A percentile compares a stretch with the other conserved stretches of the same genome.
Evolutionary conservation across 2,888 invertebrate genomes (phyloP).

Genomic region (Philereme transversata): DNA sequence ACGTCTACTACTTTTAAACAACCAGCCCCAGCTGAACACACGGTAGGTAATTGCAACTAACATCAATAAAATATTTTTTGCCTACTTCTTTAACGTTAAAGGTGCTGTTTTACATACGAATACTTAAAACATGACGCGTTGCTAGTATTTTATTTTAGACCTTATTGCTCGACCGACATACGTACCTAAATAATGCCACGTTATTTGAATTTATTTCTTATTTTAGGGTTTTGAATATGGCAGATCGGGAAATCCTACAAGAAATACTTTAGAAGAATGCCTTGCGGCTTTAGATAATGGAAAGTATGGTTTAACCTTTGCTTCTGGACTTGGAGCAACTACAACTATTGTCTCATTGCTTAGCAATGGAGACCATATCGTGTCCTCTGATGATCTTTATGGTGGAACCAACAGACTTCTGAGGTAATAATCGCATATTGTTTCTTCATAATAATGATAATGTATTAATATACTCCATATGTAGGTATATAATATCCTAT

Average conservation of each 20-base stretch:
- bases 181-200: neutral
- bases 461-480: too few relatives aligned
- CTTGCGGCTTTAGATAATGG: conserved; percentile 95
- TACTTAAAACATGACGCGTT: neutral
- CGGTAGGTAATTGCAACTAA: conserved; percentile 76
- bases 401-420: conserved; percentile 94
- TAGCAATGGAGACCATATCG: conserved; percentile 93
- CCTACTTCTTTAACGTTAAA: too few relatives aligned
- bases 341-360: conserved; percentile 90
- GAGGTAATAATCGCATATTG: conserved; percentile 50
- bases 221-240: conserved; percentile 95
- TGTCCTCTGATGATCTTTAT: conserved; percentile 96
- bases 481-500: too few relatives aligned
- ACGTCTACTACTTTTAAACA: conserved; percentile 97
- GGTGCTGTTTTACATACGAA: neutral
- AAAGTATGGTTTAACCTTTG: conserved; percentile 91
- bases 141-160: too few relatives aligned
- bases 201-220: conserved; percentile 6
- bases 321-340: conserved; percentile 96
- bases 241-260: conserved; percentile 96
- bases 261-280: conserved; percentile 94
- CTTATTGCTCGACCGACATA: too few relatives aligned
- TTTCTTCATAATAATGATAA: too few relatives aligned
- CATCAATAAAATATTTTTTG: too few relatives aligned
- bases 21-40: conserved; percentile 91